phyloP scores from a whole-genome alignment of 1,140 invertebrate species.

The Drosophila saltans region DNA sequence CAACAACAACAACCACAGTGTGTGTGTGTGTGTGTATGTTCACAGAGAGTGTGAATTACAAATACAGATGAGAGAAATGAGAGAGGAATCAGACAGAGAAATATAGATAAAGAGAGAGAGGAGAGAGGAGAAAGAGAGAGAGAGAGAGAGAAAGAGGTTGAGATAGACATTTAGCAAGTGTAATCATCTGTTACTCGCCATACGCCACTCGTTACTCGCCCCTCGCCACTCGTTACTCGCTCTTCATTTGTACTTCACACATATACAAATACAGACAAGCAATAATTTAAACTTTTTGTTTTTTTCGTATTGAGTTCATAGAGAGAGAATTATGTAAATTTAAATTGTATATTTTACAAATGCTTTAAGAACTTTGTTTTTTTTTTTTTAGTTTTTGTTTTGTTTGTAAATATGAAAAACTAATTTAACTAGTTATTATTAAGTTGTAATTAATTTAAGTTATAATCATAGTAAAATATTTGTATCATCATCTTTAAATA shows the following conservation, averaged over 20 bases:
- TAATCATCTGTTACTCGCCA: background rate
- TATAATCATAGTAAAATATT: constrained; percentile 18
- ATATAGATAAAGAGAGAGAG: constrained; percentile 12
- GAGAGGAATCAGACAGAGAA: background rate
- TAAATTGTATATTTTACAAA: constrained; percentile 60
- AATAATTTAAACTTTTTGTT: constrained; percentile 7
- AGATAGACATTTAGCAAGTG: background rate
- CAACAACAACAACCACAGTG: constrained; percentile 72
- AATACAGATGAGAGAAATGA: constrained; percentile 26
- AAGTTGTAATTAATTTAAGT: constrained; percentile 38
- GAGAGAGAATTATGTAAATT: constrained; percentile 26
- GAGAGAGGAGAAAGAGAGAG: constrained; percentile 4
- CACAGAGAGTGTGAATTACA: constrained; percentile 36
- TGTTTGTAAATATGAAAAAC: constrained; percentile 50
- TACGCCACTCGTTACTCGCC: background rate
- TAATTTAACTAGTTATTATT: constrained; percentile 62
- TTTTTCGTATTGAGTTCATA: constrained; percentile 12
- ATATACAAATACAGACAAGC: constrained; percentile 25
- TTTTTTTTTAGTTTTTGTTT: constrained; percentile 30
- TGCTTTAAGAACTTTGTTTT: constrained; percentile 50
- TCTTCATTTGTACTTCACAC: constrained; percentile 8
- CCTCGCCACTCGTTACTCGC: constrained; percentile 19
- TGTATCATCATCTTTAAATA: constrained; percentile 54
- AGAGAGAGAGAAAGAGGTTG: constrained; percentile 1
- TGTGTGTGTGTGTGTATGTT: constrained; percentile 39